These are phyloP conservation scores for Tineola bisselliella DNA, from an alignment of 2,888 invertebrate species.

Conservation along the genomic window DNA sequence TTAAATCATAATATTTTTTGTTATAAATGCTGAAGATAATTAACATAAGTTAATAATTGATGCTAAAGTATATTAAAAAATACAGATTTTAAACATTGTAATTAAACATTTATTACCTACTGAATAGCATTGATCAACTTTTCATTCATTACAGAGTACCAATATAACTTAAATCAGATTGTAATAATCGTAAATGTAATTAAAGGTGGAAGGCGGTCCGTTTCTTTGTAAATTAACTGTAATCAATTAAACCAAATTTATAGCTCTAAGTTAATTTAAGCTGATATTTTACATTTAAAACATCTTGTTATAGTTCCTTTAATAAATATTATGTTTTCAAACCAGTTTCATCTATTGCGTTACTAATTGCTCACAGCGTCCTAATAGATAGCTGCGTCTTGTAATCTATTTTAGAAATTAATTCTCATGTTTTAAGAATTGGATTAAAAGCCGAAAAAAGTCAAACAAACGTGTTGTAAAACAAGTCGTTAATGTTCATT, in stretches of 20 bases:
- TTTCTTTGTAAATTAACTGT: constrained; percentile 50
- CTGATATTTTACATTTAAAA: constrained; percentile 31
- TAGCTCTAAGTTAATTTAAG: constrained; percentile 34
- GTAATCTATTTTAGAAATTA: background rate
- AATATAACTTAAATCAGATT: background rate
- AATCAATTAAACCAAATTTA: constrained; percentile 57
- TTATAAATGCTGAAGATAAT: no score
- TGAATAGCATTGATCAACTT: background rate
- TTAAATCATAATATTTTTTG: no score
- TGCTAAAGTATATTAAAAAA: no score
- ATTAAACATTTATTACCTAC: no score
- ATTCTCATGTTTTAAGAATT: background rate
- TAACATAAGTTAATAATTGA: no score
- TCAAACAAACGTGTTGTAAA: constrained; percentile 27
- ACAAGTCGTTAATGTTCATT: constrained; percentile 32
- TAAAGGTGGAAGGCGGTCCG: constrained; percentile 43
- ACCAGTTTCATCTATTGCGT: constrained; percentile 26
- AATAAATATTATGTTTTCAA: constrained; percentile 40
- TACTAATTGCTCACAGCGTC: background rate
- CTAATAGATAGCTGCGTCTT: constrained; percentile 5
- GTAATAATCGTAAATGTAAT: constrained; percentile 37
- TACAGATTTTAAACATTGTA: no score
- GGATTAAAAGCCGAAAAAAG: constrained; percentile 37
- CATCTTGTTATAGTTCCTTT: constrained; percentile 43
- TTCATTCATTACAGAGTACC: background rate